Percentiles rank a stretch among this genome's conserved stretches.
Conservation (phyloP, 1,140 invertebrate genomes). For the Drosophila seguyi region DNA sequence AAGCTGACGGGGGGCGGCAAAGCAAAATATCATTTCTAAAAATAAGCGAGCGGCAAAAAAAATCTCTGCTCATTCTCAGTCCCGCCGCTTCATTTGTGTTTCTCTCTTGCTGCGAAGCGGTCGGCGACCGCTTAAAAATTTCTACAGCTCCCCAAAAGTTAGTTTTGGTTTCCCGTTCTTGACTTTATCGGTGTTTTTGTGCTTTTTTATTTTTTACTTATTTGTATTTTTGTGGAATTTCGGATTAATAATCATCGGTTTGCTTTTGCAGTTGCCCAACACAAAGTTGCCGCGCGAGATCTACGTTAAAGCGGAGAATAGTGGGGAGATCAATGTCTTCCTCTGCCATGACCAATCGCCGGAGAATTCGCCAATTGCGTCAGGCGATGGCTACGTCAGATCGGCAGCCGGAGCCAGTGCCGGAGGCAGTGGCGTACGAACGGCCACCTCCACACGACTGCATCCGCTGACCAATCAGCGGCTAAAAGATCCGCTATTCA, state of each 20-base stretch:
- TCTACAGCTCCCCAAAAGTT: constrained; percentile 23
- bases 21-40: constrained; percentile 67
- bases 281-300: constrained; percentile 89
- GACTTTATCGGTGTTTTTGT: background rate
- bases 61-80: constrained; percentile 23
- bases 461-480: constrained; percentile 66
- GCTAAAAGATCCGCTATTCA: constrained; percentile 78
- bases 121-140: constrained; percentile 48
- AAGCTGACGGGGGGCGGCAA: constrained; percentile 10
- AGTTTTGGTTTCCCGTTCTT: constrained; percentile 10
- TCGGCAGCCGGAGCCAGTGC: constrained; percentile 15
- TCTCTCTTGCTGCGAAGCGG: constrained; percentile 43
- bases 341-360: constrained; percentile 92
- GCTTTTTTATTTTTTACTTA: background rate
- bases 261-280: constrained; percentile 86
- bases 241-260: constrained; percentile 33
- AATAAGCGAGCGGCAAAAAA: constrained; percentile 44
- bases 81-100: constrained; percentile 40
- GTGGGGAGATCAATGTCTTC: constrained; percentile 96
- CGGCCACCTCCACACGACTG: constrained; percentile 76
- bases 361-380: constrained; percentile 77
- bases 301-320: constrained; percentile 92
- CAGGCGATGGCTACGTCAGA: constrained; percentile 40
- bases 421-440: constrained; percentile 70
- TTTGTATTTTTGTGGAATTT: constrained; percentile 1